A percentile compares a stretch with the other conserved stretches of the same genome.
Evolutionary conservation across 2,797 vertebrate species (phyloP).

Genomic region (Erpetoichthys calabaricus): DNA sequence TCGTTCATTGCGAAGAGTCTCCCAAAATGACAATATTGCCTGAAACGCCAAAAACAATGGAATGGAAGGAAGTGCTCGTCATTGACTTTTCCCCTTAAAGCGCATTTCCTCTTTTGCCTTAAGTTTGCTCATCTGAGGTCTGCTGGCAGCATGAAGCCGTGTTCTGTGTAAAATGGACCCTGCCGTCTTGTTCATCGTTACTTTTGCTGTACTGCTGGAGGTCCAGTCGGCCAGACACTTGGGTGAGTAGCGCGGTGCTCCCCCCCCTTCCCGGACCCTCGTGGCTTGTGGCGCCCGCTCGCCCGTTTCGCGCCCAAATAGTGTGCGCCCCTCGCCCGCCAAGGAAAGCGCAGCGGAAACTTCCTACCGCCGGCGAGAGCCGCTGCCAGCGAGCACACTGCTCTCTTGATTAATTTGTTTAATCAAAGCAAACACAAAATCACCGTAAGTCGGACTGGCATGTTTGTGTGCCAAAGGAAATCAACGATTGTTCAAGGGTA

Average conservation of each 20-base stretch:
- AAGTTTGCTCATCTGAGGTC: constrained; percentile 58
- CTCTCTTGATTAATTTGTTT: too few species aligned
- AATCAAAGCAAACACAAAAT: too few species aligned
- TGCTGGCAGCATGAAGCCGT: constrained; percentile 42
- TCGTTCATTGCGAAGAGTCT: constrained; percentile 43
- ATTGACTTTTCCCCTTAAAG: constrained; percentile 65
- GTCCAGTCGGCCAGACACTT: constrained; percentile 2
- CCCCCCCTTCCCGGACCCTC: not conserved
- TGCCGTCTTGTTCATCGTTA: not conserved
- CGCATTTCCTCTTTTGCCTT: constrained; percentile 67
- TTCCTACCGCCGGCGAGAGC: too few species aligned
- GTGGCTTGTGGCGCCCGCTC: not conserved
- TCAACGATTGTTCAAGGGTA: too few species aligned
- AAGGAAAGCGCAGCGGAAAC: too few species aligned
- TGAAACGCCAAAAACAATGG: constrained; percentile 62
- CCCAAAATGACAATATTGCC: constrained; percentile 45
- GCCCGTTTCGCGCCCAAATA: not conserved
- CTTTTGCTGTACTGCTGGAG: not conserved
- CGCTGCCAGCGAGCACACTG: too few species aligned
- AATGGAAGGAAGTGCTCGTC: constrained; percentile 85
- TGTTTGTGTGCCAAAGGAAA: too few species aligned
- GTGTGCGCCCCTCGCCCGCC: too few species aligned
- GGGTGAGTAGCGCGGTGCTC: not conserved
- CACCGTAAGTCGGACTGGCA: too few species aligned
- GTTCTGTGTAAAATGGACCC: constrained; percentile 67